Conservation (phyloP, 2,113 vertebrate genomes). For the Lethenteron reissneri region DNA sequence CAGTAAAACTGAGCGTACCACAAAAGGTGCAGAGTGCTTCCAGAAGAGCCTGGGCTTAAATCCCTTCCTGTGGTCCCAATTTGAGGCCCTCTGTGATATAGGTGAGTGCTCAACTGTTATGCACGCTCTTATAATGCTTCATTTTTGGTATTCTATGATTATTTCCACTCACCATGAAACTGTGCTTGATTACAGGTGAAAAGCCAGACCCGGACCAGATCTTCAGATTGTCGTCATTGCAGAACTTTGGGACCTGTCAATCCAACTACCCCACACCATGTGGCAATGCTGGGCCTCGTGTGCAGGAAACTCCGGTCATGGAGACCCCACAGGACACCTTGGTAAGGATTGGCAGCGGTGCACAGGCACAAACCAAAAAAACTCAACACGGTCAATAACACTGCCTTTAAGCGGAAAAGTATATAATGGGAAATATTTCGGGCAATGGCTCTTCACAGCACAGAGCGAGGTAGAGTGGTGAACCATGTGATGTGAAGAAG, state of each 20-base stretch:
- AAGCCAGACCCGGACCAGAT: conserved; percentile 94
- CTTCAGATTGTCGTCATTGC: conserved; percentile 75
- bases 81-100: conserved; percentile 91
- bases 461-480: no score
- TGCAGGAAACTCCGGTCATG: conserved; percentile 61
- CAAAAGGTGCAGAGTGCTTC: conserved; percentile 97
- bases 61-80: conserved; percentile 92
- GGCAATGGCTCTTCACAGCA: no score
- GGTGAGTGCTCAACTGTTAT: conserved; percentile 25
- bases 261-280: conserved; percentile 56
- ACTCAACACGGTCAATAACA: no score
- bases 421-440: no score
- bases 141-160: conserved; percentile 7
- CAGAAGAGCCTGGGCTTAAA: conserved; percentile 95
- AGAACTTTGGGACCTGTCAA: conserved; percentile 55
- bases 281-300: conserved; percentile 18
- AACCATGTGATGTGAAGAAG: no score
- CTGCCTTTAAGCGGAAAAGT: no score
- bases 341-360: conserved; percentile 25
- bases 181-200: conserved; percentile 37
- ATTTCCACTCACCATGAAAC: neutral
- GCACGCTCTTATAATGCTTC: neutral
- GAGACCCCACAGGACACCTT: conserved; percentile 93
- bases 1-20: conserved; percentile 65
- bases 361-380: no score